These are phyloP conservation scores for Melanotaenia nigrans DNA, from an alignment of 2,797 vertebrate genomes.

Conservation along the genomic window DNA sequence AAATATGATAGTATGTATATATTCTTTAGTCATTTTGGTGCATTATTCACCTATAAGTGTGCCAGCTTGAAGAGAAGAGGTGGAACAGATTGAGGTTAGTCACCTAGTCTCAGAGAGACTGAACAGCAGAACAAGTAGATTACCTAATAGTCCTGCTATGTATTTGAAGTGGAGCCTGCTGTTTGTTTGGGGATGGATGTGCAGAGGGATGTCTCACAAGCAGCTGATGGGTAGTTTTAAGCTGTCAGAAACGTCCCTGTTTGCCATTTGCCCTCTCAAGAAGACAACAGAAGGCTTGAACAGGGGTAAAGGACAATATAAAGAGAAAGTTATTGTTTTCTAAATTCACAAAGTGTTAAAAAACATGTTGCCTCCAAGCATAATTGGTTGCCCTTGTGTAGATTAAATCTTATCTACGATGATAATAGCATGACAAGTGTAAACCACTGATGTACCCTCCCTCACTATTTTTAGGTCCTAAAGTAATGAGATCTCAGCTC, in stretches of 20 bases:
- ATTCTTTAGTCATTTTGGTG: constrained; percentile 50
- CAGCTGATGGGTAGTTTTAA: constrained; percentile 83
- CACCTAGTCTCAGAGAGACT: constrained; percentile 75
- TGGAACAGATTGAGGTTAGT: constrained; percentile 75
- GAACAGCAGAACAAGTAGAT: constrained; percentile 84
- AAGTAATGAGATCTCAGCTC: constrained; percentile 46
- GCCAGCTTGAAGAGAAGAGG: constrained; percentile 62
- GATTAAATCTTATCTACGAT: constrained; percentile 49
- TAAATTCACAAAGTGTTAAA: constrained; percentile 41
- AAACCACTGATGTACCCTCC: constrained; percentile 11
- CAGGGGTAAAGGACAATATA: constrained; percentile 47
- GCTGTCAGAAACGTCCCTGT: constrained; percentile 76
- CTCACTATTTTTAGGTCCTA: constrained; percentile 40
- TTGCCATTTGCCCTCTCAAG: constrained; percentile 61
- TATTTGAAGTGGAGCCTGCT: constrained; percentile 88
- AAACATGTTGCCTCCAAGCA: constrained; percentile 35
- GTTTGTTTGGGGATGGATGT: constrained; percentile 88
- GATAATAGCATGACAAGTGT: constrained; percentile 47
- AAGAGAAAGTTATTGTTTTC: constrained; percentile 57
- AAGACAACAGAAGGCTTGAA: constrained; percentile 58
- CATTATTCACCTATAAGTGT: constrained; percentile 30
- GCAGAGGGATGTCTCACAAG: constrained; percentile 82
- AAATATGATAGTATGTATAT: constrained; percentile 34
- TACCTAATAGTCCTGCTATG: constrained; percentile 91
- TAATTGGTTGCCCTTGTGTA: constrained; percentile 63